Evolutionary conservation across 2,113 vertebrate species (phyloP).

Genomic region (Caracal caracal): DNA sequence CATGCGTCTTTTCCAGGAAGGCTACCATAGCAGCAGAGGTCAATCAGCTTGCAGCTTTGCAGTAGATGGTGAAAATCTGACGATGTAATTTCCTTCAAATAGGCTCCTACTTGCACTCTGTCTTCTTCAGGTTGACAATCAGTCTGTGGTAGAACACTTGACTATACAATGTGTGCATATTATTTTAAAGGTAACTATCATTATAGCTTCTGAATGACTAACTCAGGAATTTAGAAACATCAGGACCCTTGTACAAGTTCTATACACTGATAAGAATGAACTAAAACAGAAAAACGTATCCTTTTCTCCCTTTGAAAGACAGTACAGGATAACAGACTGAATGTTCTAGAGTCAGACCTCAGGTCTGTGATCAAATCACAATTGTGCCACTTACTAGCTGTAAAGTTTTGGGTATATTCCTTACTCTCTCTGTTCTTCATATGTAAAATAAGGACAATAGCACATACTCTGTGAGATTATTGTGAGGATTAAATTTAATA

Average conservation of each 20-base stretch:
- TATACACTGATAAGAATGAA: background rate
- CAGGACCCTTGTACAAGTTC: background rate
- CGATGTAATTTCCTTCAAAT: background rate
- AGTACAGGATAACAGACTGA: background rate
- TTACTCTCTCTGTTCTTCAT: constrained; percentile 19
- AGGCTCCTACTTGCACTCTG: background rate
- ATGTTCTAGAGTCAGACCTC: background rate
- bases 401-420: background rate
- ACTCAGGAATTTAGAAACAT: background rate
- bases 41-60: background rate
- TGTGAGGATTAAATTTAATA: background rate
- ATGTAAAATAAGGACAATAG: background rate
- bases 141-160: background rate
- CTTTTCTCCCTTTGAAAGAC: constrained; percentile 9
- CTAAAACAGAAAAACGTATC: background rate
- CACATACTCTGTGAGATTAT: background rate
- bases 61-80: background rate
- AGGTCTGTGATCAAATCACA: background rate
- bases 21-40: background rate
- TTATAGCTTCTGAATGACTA: background rate
- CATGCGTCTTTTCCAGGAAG: background rate
- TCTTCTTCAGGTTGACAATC: background rate
- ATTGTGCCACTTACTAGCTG: background rate
- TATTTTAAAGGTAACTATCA: constrained; percentile 28
- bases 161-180: background rate